Conservation (phyloP, 92 coral and sea anemone species). For the Porites evermanni region DNA sequence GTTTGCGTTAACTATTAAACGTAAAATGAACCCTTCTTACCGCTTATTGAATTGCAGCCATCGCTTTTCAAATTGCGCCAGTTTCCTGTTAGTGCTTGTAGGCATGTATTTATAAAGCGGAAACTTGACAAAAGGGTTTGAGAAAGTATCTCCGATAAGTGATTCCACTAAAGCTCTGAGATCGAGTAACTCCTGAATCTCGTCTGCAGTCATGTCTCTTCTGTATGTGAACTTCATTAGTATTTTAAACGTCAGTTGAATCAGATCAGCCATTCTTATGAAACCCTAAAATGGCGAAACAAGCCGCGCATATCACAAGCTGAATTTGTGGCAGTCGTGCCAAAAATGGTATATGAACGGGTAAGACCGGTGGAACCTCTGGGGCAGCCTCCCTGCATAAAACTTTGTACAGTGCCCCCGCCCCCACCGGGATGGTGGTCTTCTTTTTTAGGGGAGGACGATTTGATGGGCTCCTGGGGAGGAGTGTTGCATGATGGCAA, state of each 20-base stretch:
- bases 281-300: constrained; percentile 32
- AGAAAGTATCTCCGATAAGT: constrained; percentile 63
- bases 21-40: constrained; percentile 19
- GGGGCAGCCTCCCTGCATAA: no score
- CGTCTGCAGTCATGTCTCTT: constrained; percentile 51
- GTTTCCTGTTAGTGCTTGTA: constrained; percentile 48
- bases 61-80: constrained; percentile 63
- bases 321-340: no score
- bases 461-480: no score
- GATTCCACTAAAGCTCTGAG: constrained; percentile 50
- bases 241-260: constrained; percentile 62
- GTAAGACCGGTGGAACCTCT: no score
- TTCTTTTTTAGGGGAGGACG: no score
- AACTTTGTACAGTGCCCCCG: no score
- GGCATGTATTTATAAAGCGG: constrained; percentile 75
- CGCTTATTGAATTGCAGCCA: constrained; percentile 65
- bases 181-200: constrained; percentile 53
- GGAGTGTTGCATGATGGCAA: no score
- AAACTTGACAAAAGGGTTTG: constrained; percentile 65
- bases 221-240: constrained; percentile 80
- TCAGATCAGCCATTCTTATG: constrained; percentile 62
- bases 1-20: no score
- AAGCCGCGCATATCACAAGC: no score
- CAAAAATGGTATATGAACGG: no score
- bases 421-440: no score